These are phyloP conservation scores for Nemurella pictetii DNA, from an alignment of 2,888 invertebrate genomes.

Conservation along the genomic window DNA sequence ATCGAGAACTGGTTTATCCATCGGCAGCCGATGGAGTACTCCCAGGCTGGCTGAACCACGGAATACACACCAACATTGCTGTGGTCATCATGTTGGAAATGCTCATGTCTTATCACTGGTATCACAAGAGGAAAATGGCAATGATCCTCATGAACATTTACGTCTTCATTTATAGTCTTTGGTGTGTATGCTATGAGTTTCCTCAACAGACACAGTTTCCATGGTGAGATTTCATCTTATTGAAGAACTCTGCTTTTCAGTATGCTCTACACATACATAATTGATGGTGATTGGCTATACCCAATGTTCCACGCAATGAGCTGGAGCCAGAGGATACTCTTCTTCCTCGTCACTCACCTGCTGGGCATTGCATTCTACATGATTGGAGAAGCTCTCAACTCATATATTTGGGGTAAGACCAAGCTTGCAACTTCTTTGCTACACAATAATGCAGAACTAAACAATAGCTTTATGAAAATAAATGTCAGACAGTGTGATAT, in stretches of 20 bases:
- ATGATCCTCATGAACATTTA: slow-evolving; percentile 35
- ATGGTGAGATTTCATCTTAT: neutral
- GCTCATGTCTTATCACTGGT: slow-evolving; percentile 46
- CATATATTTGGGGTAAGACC: slow-evolving; percentile 18
- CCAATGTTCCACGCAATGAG: slow-evolving; percentile 58
- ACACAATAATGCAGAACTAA: neutral
- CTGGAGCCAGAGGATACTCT: slow-evolving; percentile 53
- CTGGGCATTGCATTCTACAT: slow-evolving; percentile 25
- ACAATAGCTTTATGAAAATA: too few relatives aligned
- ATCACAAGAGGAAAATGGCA: slow-evolving; percentile 39
- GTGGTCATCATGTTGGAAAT: slow-evolving; percentile 57
- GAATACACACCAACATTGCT: slow-evolving; percentile 60
- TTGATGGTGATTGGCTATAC: slow-evolving; percentile 47
- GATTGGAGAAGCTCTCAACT: slow-evolving; percentile 14
- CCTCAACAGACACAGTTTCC: neutral
- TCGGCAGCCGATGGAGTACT: slow-evolving; percentile 56
- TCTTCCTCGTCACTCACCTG: slow-evolving; percentile 8
- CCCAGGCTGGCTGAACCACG: slow-evolving; percentile 62
- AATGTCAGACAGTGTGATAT: neutral
- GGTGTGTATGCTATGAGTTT: neutral
- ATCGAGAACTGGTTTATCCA: slow-evolving; percentile 62
- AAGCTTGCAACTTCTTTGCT: neutral
- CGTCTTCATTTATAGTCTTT: slow-evolving; percentile 8
- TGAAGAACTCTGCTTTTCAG: neutral
- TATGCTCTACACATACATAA: slow-evolving; percentile 14